A percentile compares a stretch with the other conserved stretches of the same genome.
These are phyloP conservation scores for Egretta garzetta DNA, from an alignment of 2,113 vertebrate species.

Conservation along the genomic window DNA sequence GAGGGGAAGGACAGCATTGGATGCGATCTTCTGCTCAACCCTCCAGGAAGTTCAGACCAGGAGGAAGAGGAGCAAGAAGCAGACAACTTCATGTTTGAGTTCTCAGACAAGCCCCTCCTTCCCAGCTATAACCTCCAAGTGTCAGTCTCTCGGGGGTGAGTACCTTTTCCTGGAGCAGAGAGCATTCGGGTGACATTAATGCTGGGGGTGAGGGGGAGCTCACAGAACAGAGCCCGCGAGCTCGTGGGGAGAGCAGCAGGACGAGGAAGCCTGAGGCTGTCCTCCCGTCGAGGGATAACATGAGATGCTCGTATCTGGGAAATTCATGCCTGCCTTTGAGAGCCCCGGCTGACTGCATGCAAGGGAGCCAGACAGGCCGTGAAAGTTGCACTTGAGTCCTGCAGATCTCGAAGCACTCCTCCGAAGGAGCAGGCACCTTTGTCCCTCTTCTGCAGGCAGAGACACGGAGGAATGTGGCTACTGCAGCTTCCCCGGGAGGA, in stretches of 20 bases:
- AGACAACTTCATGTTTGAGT: constrained; percentile 92
- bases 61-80: constrained; percentile 83
- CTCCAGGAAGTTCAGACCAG: constrained; percentile 81
- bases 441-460: not conserved
- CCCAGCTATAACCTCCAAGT: constrained; percentile 96
- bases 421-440: not conserved
- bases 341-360: not conserved
- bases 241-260: not conserved
- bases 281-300: not conserved
- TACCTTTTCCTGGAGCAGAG: not conserved
- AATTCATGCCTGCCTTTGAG: not conserved
- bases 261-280: not conserved
- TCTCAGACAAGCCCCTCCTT: constrained; percentile 92
- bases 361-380: not conserved
- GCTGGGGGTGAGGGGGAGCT: not conserved
- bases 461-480: not conserved
- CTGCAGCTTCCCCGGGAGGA: not conserved
- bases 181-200: not conserved
- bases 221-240: not conserved
- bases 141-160: constrained; percentile 92
- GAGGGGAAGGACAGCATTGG: constrained; percentile 88
- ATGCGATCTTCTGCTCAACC: constrained; percentile 89
- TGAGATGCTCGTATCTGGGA: not conserved
- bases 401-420: not conserved
- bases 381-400: not conserved